Base-by-base conservation (phyloP, 2,113 vertebrate genomes). In the Otis tarda region DNA sequence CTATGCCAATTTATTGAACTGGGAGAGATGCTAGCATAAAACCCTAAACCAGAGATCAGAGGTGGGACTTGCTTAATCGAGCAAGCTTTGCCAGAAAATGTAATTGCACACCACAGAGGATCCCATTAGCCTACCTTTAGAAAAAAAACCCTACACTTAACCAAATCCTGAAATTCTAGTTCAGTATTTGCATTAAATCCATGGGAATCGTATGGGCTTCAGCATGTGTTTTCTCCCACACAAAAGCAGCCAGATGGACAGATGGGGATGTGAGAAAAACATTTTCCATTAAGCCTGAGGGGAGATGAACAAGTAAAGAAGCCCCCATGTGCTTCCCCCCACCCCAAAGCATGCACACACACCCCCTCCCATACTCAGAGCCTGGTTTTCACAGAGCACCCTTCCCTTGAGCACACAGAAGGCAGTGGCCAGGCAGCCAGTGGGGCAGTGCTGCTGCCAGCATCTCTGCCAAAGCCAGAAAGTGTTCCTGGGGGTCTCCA, bases 121-220 rank as follows among this genome's bases (percentile, higher is more conserved):
- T 86, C 39, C 43, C 68, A 77, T 81, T 64, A 84, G 73, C 61
- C 77, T 69, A 31, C 89, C 77, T 92, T 90, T 90, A 80, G 56
- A 73, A 93, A 81, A 81, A 84, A 63, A 45, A 0, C 0, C 20
- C 5, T 56, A 60, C 61, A 69, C 52, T 50, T 70, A 63, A 68
- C 61, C 83, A 95, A 82, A 85, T 81, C 94, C 89, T 90, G 92
- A 92, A 93, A 83, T 93, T 92, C 90, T 87, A 82, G 80, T 94
- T 91, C 20, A 18, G n/a, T 68, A 94, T 93, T 95, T 94, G 86
- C 92, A 93, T 95, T 75, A 71, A 93, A 75, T 71, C 78, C 65
- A 87, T 89, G 92, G 49, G 93, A 94, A 96, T 37, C 25, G 31
- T 56, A 84, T 25, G 57, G 69, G 76, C 41, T 88, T 89, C 86